These are phyloP conservation scores for Arctia plantaginis DNA, from an alignment of 2,888 invertebrate species.

Conservation along the genomic window DNA sequence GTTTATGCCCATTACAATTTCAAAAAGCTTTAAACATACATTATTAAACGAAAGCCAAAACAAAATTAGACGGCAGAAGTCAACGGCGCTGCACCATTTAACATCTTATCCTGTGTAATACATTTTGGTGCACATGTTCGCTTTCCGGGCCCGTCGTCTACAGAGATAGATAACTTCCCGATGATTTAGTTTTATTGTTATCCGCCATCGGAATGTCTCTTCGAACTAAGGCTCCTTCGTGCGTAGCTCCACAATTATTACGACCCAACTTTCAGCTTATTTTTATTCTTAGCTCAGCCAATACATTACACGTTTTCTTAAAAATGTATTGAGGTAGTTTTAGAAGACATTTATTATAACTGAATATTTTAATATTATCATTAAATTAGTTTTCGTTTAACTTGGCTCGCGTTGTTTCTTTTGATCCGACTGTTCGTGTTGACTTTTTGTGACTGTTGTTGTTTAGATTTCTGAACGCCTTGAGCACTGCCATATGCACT, in stretches of 20 bases:
- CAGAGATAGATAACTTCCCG: slow-evolving; percentile 85
- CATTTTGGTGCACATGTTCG: slow-evolving; percentile 75
- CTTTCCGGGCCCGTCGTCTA: slow-evolving; percentile 70
- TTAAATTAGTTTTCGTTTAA: too few relatives aligned
- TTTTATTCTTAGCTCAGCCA: slow-evolving; percentile 42
- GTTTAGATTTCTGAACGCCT: too few relatives aligned
- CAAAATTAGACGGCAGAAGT: slow-evolving; percentile 66
- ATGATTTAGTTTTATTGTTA: slow-evolving; percentile 87
- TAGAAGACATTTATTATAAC: neutral
- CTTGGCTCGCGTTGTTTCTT: too few relatives aligned
- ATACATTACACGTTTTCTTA: slow-evolving; percentile 38
- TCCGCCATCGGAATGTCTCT: slow-evolving; percentile 77
- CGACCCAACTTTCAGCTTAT: slow-evolving; percentile 40
- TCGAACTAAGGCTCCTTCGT: slow-evolving; percentile 55
- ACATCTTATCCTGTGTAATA: slow-evolving; percentile 76
- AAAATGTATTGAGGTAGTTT: slow-evolving; percentile 21
- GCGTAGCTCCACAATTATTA: slow-evolving; percentile 56
- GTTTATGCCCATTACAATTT: neutral
- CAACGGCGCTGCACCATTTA: slow-evolving; percentile 76
- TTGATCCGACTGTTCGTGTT: too few relatives aligned
- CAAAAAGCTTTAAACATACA: slow-evolving; percentile 22
- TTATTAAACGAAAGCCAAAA: slow-evolving; percentile 36
- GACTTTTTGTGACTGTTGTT: too few relatives aligned
- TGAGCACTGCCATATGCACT: too few relatives aligned
- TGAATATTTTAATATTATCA: neutral